A percentile compares a stretch with the other conserved stretches of the same genome.
Conservation (phyloP, 2,888 invertebrate species). For the Dastarcus helophoroides region DNA sequence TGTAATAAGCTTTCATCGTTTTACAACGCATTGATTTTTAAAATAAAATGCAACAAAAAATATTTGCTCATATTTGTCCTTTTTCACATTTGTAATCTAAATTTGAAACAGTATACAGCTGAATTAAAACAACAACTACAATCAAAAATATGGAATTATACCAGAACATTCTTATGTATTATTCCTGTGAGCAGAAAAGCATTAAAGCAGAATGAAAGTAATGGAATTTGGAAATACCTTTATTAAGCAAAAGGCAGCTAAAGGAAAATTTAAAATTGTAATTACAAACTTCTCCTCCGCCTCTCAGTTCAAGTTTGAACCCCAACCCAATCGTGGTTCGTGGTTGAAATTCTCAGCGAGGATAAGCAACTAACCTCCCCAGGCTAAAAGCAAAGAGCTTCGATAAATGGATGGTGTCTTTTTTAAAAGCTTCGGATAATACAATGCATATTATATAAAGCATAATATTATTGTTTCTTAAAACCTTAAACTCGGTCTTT, state of each 20-base stretch:
- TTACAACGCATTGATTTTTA: neutral
- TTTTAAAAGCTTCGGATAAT: slow-evolving; percentile 32
- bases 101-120: no score
- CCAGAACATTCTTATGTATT: no score
- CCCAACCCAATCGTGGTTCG: neutral
- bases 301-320: neutral
- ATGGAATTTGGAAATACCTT: slow-evolving; percentile 18
- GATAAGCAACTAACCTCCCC: no score
- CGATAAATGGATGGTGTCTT: slow-evolving; percentile 19
- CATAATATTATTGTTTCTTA: slow-evolving; percentile 39
- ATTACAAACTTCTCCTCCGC: slow-evolving; percentile 19
- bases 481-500: slow-evolving; percentile 28
- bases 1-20: no score
- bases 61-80: neutral
- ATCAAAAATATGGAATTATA: no score
- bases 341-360: slow-evolving; percentile 22
- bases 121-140: no score
- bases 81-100: neutral
- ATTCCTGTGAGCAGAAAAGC: slow-evolving; percentile 7
- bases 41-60: neutral
- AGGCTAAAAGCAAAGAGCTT: no score
- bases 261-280: slow-evolving; percentile 32
- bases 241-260: slow-evolving; percentile 15
- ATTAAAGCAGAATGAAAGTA: slow-evolving; percentile 18
- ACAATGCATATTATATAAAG: slow-evolving; percentile 36